phyloP scores from a whole-genome alignment of 2,113 vertebrate species.

The Bufo bufo region DNA sequence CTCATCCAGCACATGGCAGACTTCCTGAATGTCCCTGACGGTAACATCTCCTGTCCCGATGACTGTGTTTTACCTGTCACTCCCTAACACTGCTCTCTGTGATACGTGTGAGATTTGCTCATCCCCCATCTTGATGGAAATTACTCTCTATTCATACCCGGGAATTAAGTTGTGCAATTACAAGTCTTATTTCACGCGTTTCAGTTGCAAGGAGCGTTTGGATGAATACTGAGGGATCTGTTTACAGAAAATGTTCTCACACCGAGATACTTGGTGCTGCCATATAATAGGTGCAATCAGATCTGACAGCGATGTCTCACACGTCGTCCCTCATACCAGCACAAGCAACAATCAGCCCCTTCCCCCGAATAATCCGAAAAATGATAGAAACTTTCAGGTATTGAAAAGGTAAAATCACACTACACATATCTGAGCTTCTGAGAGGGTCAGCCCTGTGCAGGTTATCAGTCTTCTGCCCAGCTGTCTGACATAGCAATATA shows the following conservation, averaged over 20 bases:
- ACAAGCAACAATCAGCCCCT: background rate
- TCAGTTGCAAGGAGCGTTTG: background rate
- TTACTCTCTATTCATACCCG: conserved; percentile 29
- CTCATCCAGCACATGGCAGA: too few relatives aligned
- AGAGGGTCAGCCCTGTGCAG: too few relatives aligned
- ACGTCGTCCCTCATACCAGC: background rate
- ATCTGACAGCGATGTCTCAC: background rate
- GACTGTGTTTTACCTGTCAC: background rate
- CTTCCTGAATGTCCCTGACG: too few relatives aligned
- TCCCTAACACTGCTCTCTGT: background rate
- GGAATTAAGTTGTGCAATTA: conserved; percentile 34
- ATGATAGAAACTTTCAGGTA: background rate
- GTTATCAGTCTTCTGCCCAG: too few relatives aligned
- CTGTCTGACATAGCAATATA: too few relatives aligned
- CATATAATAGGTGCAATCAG: conserved; percentile 26
- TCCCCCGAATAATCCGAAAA: background rate
- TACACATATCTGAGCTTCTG: too few relatives aligned
- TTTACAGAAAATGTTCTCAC: conserved; percentile 29
- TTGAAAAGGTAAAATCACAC: background rate
- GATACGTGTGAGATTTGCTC: conserved; percentile 6
- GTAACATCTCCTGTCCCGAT: background rate
- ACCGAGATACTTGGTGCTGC: background rate
- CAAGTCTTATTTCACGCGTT: background rate
- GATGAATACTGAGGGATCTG: conserved; percentile 28
- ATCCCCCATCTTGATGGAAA: conserved; percentile 22